phyloP scores from a whole-genome alignment of 2,113 vertebrate genomes.

The Rutilus rutilus region DNA sequence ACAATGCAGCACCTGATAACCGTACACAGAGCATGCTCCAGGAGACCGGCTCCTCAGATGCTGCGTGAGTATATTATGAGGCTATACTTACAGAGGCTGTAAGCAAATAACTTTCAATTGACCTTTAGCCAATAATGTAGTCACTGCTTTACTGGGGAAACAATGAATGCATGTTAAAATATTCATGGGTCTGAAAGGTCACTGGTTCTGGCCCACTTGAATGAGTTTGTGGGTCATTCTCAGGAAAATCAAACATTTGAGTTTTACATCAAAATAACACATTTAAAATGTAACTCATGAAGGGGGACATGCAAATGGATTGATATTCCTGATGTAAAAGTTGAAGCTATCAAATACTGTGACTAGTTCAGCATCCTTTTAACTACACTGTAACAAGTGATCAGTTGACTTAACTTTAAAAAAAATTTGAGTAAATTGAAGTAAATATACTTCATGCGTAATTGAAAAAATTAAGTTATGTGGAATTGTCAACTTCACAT shows the following conservation, averaged over 20 bases:
- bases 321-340: neutral
- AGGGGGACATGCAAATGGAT: neutral
- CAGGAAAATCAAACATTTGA: neutral
- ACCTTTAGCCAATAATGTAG: neutral
- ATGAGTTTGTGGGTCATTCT: neutral
- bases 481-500: too few species aligned
- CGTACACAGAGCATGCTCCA: constrained; percentile 89
- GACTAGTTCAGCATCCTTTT: too few species aligned
- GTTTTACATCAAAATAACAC: neutral
- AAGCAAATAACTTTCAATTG: neutral
- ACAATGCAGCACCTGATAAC: constrained; percentile 84
- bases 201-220: neutral
- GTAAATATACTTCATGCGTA: too few species aligned
- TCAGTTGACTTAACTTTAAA: too few species aligned
- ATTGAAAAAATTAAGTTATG: too few species aligned
- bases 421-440: too few species aligned
- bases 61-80: constrained; percentile 74
- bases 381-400: too few species aligned
- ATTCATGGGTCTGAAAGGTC: neutral
- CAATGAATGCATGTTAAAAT: neutral
- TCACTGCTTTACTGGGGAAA: neutral
- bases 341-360: too few species aligned
- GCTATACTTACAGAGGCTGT: neutral
- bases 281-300: neutral
- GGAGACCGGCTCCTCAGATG: constrained; percentile 79